phyloP scores from a whole-genome alignment of 2,888 invertebrate species.

The Limenitis arthemis region DNA sequence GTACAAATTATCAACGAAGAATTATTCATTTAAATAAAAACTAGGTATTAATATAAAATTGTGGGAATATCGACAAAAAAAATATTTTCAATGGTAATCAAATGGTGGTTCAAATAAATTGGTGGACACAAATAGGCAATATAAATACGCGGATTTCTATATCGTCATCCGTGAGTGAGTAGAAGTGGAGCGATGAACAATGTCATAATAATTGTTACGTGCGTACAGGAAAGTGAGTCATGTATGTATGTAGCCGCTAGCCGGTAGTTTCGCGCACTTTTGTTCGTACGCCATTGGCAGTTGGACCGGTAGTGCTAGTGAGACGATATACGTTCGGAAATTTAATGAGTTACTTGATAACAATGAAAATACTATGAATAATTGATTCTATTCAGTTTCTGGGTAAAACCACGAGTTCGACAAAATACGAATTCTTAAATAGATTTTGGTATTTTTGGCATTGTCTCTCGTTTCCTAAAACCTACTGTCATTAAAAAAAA shows the following conservation, averaged over 20 bases:
- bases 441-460: constrained; percentile 5
- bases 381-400: constrained; percentile 15
- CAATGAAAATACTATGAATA: constrained; percentile 27
- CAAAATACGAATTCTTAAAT: constrained; percentile 13
- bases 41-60: too few species aligned
- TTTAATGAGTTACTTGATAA: constrained; percentile 27
- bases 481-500: too few species aligned
- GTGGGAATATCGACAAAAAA: too few species aligned
- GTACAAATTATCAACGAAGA: neutral
- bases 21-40: neutral
- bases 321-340: constrained; percentile 26
- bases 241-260: constrained; percentile 35
- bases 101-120: too few species aligned
- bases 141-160: neutral
- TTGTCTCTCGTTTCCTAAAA: neutral
- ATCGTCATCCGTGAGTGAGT: constrained; percentile 1
- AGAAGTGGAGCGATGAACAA: constrained; percentile 8
- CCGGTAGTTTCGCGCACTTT: constrained; percentile 63
- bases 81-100: too few species aligned
- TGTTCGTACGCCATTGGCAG: constrained; percentile 49
- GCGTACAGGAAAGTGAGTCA: constrained; percentile 52
- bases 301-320: constrained; percentile 21
- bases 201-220: constrained; percentile 37
- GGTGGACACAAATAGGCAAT: too few species aligned
- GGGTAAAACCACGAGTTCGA: constrained; percentile 26